These are phyloP conservation scores for Torymus texanus DNA, from an alignment of 2,888 invertebrate genomes.

Conservation along the genomic window DNA sequence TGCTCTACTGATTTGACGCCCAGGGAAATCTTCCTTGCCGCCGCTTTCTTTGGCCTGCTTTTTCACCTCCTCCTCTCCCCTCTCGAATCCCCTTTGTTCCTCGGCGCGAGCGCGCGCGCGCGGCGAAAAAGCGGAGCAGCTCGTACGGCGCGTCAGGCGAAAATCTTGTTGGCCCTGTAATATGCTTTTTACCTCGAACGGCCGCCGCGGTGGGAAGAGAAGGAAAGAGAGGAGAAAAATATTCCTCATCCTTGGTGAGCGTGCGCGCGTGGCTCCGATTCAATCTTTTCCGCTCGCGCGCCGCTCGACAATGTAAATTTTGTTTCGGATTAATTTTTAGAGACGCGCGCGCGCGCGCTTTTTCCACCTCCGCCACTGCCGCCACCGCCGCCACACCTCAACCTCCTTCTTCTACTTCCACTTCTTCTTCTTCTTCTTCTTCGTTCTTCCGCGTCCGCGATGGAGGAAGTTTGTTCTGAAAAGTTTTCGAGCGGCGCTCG, in stretches of 20 bases:
- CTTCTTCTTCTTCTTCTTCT: no score
- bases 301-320: conserved; percentile 11
- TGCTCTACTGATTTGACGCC: conserved; percentile 32
- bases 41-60: no score
- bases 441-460: no score
- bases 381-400: no score
- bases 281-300: conserved; percentile 1
- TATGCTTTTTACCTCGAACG: conserved; percentile 1
- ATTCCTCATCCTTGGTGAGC: neutral
- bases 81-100: conserved; percentile 8
- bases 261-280: neutral
- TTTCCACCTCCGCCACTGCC: no score
- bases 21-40: conserved; percentile 35
- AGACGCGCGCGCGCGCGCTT: no score
- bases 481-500: no score
- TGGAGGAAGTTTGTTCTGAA: no score
- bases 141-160: neutral
- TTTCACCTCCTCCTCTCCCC: neutral
- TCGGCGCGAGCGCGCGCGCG: neutral
- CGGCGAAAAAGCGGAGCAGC: neutral
- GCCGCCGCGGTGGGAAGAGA: no score
- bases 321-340: conserved; percentile 1
- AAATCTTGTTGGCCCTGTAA: conserved; percentile 39
- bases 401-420: no score
- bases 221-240: neutral